Evolutionary conservation across 2,113 vertebrate species (phyloP).

Genomic region (Nibea albiflora): DNA sequence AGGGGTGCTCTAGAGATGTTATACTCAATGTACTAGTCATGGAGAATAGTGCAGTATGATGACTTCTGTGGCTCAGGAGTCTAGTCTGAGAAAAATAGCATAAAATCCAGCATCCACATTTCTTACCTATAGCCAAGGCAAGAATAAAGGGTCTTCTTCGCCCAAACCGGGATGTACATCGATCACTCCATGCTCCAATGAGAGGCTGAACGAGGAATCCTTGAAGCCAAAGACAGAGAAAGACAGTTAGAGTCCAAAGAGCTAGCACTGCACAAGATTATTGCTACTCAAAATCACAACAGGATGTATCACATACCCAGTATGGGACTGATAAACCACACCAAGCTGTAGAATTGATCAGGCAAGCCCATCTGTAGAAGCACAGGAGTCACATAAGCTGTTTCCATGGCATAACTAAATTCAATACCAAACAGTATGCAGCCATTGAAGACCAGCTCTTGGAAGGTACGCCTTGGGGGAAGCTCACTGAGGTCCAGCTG

Average conservation of each 20-base stretch:
- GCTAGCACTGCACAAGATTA: background rate
- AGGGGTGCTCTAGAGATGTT: background rate
- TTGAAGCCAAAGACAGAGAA: constrained; percentile 69
- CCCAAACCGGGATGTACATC: constrained; percentile 94
- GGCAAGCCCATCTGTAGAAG: constrained; percentile 97
- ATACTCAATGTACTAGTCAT: background rate
- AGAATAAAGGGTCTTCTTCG: constrained; percentile 97
- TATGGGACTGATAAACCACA: constrained; percentile 99
- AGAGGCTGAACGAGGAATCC: constrained; percentile 97
- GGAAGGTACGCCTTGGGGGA: constrained; percentile 91
- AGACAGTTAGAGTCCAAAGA: background rate
- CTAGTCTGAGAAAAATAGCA: background rate
- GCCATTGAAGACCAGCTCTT: constrained; percentile 94
- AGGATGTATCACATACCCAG: constrained; percentile 83
- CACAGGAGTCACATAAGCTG: constrained; percentile 95
- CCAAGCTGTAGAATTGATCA: constrained; percentile 95
- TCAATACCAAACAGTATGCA: constrained; percentile 96
- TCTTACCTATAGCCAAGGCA: constrained; percentile 93
- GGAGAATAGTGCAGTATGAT: background rate
- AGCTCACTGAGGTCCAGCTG: constrained; percentile 90
- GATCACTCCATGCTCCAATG: constrained; percentile 97
- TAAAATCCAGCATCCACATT: background rate
- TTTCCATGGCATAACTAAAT: constrained; percentile 99
- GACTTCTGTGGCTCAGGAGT: background rate
- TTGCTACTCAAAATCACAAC: background rate